Evolutionary conservation across 1,140 invertebrate genomes (phyloP).

Genomic region (Panulirus ornatus): DNA sequence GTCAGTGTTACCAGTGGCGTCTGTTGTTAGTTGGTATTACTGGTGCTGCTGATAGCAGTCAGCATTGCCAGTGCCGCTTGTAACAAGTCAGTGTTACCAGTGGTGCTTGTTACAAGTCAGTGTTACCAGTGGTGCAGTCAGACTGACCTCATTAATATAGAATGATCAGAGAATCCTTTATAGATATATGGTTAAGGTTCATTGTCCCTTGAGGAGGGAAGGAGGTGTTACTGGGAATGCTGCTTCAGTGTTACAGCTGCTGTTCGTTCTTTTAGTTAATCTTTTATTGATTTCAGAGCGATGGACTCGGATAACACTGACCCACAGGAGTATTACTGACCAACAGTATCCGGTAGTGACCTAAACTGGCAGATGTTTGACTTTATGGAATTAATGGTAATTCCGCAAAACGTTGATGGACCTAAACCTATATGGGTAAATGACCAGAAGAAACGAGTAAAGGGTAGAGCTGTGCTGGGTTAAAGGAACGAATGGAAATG

Average conservation of each 20-base stretch:
- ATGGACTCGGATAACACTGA: background rate
- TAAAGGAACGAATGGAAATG: too few species aligned
- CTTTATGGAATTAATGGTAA: background rate
- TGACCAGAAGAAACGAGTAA: too few species aligned
- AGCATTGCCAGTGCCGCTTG: too few species aligned
- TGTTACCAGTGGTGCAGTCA: background rate
- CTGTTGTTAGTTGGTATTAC: too few species aligned
- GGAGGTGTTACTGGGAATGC: background rate
- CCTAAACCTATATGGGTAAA: too few species aligned
- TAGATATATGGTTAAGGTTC: background rate
- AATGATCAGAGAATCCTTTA: background rate
- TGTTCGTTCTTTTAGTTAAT: conserved; percentile 3
- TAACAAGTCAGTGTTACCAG: too few species aligned
- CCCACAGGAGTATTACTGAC: background rate
- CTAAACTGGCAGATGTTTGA: background rate
- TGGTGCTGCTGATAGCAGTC: too few species aligned
- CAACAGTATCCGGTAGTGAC: background rate
- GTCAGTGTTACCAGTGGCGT: too few species aligned
- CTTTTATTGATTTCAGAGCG: background rate
- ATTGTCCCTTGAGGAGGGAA: background rate
- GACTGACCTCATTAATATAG: background rate
- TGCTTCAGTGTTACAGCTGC: background rate
- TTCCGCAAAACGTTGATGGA: background rate
- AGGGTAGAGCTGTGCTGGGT: too few species aligned
- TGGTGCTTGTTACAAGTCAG: background rate